Conservation (phyloP, 2,113 vertebrate species). For the Empidonax alnorum region DNA sequence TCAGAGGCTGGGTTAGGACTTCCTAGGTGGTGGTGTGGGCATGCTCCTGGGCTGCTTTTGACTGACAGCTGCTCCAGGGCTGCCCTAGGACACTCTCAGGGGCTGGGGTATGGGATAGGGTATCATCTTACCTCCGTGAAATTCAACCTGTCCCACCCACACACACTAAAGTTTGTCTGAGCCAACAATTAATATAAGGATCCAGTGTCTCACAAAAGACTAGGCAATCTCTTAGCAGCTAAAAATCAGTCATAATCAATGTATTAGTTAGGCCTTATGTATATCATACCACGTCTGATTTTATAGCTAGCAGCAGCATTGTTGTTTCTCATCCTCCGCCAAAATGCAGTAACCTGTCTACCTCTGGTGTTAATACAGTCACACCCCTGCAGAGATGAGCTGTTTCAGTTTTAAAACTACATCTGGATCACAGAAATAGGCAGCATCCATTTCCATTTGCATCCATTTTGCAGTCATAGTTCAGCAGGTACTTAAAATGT, state of each 20-base stretch:
- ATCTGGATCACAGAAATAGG: not conserved
- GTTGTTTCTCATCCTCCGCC: not conserved
- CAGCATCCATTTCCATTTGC: not conserved
- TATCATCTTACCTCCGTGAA: not conserved
- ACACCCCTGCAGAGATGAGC: fast-evolving
- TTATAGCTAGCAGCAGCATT: not conserved
- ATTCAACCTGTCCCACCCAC: not conserved
- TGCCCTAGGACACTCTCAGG: not conserved
- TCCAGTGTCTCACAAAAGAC: not conserved
- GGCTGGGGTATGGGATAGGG: no score
- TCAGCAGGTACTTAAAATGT: not conserved
- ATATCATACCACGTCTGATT: not conserved
- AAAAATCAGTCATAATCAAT: not conserved
- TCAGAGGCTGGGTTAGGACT: not conserved
- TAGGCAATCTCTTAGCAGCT: not conserved
- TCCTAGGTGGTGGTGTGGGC: not conserved
- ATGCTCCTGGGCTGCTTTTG: not conserved
- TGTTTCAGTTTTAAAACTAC: not conserved
- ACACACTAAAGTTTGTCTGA: not conserved
- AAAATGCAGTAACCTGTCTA: not conserved
- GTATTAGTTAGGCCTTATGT: not conserved
- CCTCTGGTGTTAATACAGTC: not conserved
- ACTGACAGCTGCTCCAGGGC: not conserved
- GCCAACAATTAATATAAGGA: not conserved
- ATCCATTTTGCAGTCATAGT: not conserved